Conservation (phyloP, 2,113 vertebrate species). For the Leucopsar rothschildi region DNA sequence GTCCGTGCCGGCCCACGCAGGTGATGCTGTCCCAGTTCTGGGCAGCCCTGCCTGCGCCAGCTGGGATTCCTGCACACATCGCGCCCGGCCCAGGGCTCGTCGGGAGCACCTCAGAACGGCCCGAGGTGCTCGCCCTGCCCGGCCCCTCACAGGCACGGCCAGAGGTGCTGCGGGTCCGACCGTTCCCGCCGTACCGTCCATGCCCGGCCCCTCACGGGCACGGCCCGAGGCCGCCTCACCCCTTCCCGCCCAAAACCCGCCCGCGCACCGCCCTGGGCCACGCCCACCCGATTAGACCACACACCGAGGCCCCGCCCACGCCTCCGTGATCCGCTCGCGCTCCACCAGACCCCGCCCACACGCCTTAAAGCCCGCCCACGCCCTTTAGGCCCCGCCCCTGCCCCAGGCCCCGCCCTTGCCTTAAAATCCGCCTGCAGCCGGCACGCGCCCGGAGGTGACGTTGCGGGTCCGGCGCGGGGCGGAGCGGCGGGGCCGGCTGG, state of each 20-base stretch:
- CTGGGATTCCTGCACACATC: neutral
- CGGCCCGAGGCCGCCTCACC: neutral
- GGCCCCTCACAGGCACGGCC: neutral
- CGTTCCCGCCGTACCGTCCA: too few species aligned
- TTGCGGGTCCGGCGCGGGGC: neutral
- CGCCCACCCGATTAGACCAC: neutral
- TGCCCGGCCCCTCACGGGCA: neutral
- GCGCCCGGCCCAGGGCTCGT: neutral
- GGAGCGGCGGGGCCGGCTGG: neutral
- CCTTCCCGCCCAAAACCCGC: neutral
- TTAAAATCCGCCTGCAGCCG: neutral
- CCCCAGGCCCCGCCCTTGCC: rapidly evolving
- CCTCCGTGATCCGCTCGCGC: rapidly evolving
- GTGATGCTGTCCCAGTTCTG: neutral
- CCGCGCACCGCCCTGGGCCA: neutral
- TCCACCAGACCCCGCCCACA: neutral
- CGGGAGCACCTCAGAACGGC: neutral
- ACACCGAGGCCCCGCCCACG: neutral
- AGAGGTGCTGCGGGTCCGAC: neutral
- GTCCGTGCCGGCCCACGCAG: neutral
- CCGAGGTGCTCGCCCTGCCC: too few species aligned
- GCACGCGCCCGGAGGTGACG: neutral
- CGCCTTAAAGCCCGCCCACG: rapidly evolving
- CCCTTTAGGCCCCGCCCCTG: too few species aligned
- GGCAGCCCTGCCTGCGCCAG: neutral